Percentiles rank a stretch among this genome's conserved stretches.
phyloP scores from a whole-genome alignment of 2,797 vertebrate species.

The Carduelis carduelis region DNA sequence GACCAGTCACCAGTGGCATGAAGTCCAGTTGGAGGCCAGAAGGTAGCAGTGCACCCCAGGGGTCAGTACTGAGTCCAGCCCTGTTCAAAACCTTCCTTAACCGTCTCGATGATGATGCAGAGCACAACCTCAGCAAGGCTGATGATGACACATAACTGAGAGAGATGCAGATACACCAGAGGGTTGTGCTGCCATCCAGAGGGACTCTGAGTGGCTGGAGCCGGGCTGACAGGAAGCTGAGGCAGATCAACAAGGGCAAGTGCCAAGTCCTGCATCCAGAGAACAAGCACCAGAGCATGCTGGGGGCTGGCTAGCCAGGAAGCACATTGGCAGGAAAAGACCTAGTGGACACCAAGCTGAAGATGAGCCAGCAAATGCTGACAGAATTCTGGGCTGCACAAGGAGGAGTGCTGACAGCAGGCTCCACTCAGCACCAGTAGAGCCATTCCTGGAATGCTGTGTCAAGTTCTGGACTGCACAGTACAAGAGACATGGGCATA shows the following conservation, averaged over 20 bases:
- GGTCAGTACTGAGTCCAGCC: background rate
- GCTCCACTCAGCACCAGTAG: background rate
- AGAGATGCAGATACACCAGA: accelerated
- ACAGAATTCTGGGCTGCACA: background rate
- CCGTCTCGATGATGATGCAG: background rate
- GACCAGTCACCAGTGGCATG: background rate
- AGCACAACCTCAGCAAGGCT: background rate
- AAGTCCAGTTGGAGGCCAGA: background rate
- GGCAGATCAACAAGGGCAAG: background rate
- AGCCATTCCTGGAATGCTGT: background rate
- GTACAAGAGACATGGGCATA: background rate
- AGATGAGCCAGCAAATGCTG: background rate
- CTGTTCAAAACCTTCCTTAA: background rate
- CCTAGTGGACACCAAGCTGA: background rate
- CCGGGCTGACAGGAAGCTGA: background rate
- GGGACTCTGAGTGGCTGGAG: background rate
- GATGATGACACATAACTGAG: background rate
- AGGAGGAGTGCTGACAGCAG: background rate
- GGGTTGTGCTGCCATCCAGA: background rate
- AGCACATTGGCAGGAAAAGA: background rate
- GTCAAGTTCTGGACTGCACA: background rate
- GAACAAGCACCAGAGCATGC: background rate
- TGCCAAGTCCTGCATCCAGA: background rate
- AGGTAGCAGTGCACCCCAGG: background rate
- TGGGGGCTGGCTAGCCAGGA: background rate